Base-by-base conservation (phyloP, 2,888 invertebrate species). In the Diarsia brunnea region DNA sequence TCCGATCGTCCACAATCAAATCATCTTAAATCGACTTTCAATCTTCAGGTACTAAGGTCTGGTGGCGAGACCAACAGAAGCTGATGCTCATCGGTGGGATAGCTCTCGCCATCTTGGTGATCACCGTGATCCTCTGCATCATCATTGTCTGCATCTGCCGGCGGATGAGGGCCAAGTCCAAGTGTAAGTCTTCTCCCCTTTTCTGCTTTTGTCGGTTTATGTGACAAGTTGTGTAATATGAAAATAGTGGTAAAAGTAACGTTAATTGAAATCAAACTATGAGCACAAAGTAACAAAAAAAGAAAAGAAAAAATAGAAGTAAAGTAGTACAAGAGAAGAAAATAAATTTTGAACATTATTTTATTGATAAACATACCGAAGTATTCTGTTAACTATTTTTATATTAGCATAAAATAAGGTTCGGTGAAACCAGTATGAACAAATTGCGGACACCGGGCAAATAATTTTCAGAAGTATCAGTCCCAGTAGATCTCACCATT, bases 71-170 rank as follows among this genome's bases (percentile, higher is more conserved):
- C 88, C 98, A 98, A 87, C 98, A 98, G 89, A 98, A 98, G 89
- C 95, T 98, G 79, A 97, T 98, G 89, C 97, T 99, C 81, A 97
- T 98, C 81, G 96, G 95, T 0, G 94, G 96, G 60, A 94, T 95
- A 58, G 97, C 98, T 11, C 91, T 96, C 0, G 95, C 95, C 2
- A 88, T 95, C 4, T 91, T 96, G 8, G 93, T 97, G 86, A 90
- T 96, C 88, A 97, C 98, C 66, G 98, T 98, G 80, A 97, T 98
- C 87, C 98, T 99, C 77, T 98, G 98, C 95, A 98, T 98, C 93
- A 98, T 98, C 92, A 98, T 99, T 92, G 98, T 98, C 93, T 97
- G 98, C 93, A 97, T 99, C 89, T 99, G 99, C 94, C 97, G 98
- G 87, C 97, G 98, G 88, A 98, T 98, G 97, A 97, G 98, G 89